These are phyloP conservation scores for Rhopilema esculentum DNA, from an alignment of 30 jellyfish, hydroid and myxozoan species.

Conservation along the genomic window DNA sequence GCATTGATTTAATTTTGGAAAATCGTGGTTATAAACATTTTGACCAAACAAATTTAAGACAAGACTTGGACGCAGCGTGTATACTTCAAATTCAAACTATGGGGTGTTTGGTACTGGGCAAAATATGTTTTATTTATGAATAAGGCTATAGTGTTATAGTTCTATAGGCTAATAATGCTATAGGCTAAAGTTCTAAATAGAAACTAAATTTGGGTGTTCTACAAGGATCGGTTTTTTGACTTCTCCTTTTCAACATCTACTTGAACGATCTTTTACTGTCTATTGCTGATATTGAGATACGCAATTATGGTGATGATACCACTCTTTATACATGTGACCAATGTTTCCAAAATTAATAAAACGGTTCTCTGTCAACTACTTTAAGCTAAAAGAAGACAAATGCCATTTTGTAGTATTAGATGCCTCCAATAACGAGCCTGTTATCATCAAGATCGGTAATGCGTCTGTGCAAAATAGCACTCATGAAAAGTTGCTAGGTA, in stretches of 20 bases:
- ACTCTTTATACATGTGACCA: constrained; percentile 41
- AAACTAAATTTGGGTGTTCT: constrained; percentile 46
- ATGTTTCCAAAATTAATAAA: not conserved
- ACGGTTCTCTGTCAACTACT: not conserved
- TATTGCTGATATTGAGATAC: constrained; percentile 24
- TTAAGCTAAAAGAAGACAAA: constrained; percentile 1
- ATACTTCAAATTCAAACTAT: too few species aligned
- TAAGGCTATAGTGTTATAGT: too few species aligned
- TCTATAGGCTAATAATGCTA: too few species aligned
- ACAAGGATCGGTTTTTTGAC: constrained; percentile 52
- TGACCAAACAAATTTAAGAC: too few species aligned
- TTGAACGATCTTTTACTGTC: constrained; percentile 23
- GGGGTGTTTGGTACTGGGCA: too few species aligned
- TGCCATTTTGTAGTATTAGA: not conserved
- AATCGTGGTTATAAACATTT: too few species aligned
- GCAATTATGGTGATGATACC: constrained; percentile 72
- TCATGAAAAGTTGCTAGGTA: constrained; percentile 12
- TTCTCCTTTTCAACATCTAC: constrained; percentile 54
- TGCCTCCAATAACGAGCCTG: constrained; percentile 1
- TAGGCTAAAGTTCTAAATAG: not conserved
- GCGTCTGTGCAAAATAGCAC: constrained; percentile 1
- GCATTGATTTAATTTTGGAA: too few species aligned
- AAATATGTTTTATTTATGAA: too few species aligned
- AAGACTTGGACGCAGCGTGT: too few species aligned
- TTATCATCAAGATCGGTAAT: constrained; percentile 7